Percentiles rank a stretch among this genome's conserved stretches.
Evolutionary conservation across 35 echinoderm and acorn worm species (phyloP).

Genomic region (Anneissia japonica): DNA sequence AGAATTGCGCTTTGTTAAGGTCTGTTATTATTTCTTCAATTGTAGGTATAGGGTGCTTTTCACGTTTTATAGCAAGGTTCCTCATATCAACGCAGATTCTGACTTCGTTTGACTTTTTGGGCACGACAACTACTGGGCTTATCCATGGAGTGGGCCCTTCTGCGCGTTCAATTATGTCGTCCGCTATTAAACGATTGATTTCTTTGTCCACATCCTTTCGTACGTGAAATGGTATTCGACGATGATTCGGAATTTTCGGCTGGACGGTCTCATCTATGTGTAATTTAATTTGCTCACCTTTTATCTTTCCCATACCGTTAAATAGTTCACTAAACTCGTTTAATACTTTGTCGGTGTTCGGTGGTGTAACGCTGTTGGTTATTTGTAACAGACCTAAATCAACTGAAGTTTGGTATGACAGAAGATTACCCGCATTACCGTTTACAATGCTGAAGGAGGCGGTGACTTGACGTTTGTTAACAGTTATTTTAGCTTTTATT

Average conservation of each 20-base stretch:
- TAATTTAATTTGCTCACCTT: constrained; percentile 26
- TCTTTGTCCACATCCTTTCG: constrained; percentile 25
- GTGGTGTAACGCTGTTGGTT: neutral
- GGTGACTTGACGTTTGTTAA: neutral
- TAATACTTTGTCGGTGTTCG: constrained; percentile 4
- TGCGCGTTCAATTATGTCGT: constrained; percentile 18
- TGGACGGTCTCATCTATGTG: constrained; percentile 7
- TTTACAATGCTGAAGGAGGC: constrained; percentile 20
- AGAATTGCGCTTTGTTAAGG: neutral
- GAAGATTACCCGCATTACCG: constrained; percentile 13
- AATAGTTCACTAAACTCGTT: neutral
- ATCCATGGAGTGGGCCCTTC: constrained; percentile 17
- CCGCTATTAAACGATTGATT: constrained; percentile 6
- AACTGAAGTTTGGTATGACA: constrained; percentile 17
- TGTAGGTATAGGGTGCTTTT: neutral
- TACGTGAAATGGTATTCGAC: constrained; percentile 24
- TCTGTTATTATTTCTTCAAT: neutral
- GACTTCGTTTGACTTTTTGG: constrained; percentile 11
- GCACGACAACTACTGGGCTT: constrained; percentile 1
- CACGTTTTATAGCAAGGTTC: neutral
- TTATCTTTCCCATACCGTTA: constrained; percentile 25
- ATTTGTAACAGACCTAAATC: constrained; percentile 26
- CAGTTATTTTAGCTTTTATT: constrained; percentile 10
- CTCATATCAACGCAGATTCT: constrained; percentile 33
- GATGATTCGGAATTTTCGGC: constrained; percentile 12